Evolutionary conservation across 2,888 invertebrate genomes (phyloP).

Genomic region (Heliconius charithonia): DNA sequence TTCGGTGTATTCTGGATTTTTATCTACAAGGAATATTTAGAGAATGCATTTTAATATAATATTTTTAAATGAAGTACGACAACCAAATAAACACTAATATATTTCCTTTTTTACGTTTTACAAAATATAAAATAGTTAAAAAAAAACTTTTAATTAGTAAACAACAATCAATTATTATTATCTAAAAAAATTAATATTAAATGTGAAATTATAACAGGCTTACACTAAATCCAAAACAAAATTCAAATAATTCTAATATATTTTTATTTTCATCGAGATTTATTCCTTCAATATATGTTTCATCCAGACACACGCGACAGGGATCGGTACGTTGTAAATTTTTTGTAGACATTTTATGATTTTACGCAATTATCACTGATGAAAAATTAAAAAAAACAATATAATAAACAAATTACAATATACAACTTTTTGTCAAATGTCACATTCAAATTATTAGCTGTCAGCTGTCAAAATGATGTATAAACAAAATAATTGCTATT

Average conservation of each 20-base stretch:
- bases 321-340: not conserved
- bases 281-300: slow-evolving; percentile 10
- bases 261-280: slow-evolving; percentile 24
- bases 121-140: not conserved
- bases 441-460: slow-evolving; percentile 2
- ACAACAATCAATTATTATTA: not conserved
- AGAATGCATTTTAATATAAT: no score
- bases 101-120: not conserved
- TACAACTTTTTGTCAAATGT: not conserved
- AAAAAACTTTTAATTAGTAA: no score
- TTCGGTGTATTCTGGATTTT: slow-evolving; percentile 9
- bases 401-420: no score
- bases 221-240: slow-evolving; percentile 27
- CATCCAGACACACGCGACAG: slow-evolving; percentile 25
- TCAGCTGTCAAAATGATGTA: not conserved
- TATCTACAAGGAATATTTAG: not conserved
- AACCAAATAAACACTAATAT: no score
- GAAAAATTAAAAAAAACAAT: not conserved
- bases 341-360: slow-evolving; percentile 6
- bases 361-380: not conserved
- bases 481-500: not conserved
- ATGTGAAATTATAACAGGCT: not conserved
- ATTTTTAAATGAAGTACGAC: no score
- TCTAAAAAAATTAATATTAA: not conserved
- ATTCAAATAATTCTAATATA: slow-evolving; percentile 28